Base-by-base conservation (phyloP, 2,797 vertebrate species). In the Phrynocephalus forsythii region DNA sequence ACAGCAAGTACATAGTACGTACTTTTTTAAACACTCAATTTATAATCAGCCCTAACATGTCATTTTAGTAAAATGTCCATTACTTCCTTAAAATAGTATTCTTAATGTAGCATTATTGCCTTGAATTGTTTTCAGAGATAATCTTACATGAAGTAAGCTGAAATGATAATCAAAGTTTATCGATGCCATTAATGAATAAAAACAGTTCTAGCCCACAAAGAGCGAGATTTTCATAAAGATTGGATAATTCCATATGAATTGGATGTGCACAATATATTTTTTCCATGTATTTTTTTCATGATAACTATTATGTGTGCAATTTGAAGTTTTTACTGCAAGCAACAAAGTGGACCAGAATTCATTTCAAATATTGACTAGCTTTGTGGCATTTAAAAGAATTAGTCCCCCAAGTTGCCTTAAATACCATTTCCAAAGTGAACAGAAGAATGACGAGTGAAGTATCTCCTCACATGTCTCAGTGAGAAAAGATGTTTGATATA, bases 281-380 rank as follows among this genome's bases (percentile, higher is more conserved):
- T 67, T 30, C n/a, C 38, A 20, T 11, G 5, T 80, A 5, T 10
- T 28, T 33, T 79, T 13, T 73, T 22, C 22, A 20, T 22, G 24
- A 52, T 80, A 20, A 79, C 22, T 38, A 71, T 72, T 86, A 1
- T 63, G 20, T 56, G 50, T 73, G 38, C 20, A 28, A 63, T 60
- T 81, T 86, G 52, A 24, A 63, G 71, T 86, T 71, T 86, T 86
- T 18, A 86, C 71, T 33, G 69, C 50, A 77, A 79, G 20, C 18
- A 66, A 38, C 2, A 13, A 9, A 60, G 13, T 9, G 11, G 50
- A 18, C 26, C 75, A 69, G 11, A 68, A 33, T 78, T 18, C 80
- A n/a, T 33, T 56, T 22, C 24, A 18, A 44, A 13, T 71, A 69
- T 66, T 8, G 75, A 66, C 48, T 83, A 30, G 24, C 9, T 81